Evolutionary conservation across 2,113 vertebrate species (phyloP).

Genomic region (Anolis sagrei): DNA sequence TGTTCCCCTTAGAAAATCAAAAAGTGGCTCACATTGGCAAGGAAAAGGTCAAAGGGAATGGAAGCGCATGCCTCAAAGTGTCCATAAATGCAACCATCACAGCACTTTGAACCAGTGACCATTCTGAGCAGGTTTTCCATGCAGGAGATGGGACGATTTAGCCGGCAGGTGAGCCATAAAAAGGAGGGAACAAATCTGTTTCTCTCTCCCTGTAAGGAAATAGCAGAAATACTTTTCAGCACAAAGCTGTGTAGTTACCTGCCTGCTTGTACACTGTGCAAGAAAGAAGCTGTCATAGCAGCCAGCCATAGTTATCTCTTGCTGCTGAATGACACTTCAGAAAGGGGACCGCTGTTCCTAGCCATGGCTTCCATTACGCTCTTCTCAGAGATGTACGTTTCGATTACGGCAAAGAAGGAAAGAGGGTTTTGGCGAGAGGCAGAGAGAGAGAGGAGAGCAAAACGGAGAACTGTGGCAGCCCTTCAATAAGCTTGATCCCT

Average conservation of each 20-base stretch:
- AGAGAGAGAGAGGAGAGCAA: too few relatives aligned
- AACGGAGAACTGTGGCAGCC: too few relatives aligned
- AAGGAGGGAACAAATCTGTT: background rate
- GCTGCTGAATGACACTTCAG: conserved; percentile 56
- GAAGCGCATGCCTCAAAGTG: conserved; percentile 15
- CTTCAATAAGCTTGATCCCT: too few relatives aligned
- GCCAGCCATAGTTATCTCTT: conserved; percentile 38
- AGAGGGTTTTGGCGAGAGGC: background rate
- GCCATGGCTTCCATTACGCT: conserved; percentile 18
- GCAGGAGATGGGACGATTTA: background rate
- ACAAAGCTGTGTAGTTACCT: conserved; percentile 1
- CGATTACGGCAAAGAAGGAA: conserved; percentile 32
- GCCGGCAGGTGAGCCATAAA: background rate
- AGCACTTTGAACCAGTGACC: background rate
- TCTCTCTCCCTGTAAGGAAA: background rate
- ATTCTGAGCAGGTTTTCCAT: background rate
- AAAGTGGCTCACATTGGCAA: conserved; percentile 43
- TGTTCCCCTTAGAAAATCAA: conserved; percentile 50
- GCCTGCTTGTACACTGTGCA: conserved; percentile 24
- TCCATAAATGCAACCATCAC: too few relatives aligned
- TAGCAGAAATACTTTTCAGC: conserved; percentile 2
- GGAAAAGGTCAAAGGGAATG: conserved; percentile 29
- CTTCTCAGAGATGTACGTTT: conserved; percentile 41
- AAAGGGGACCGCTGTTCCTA: conserved; percentile 44
- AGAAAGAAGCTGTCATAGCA: conserved; percentile 41